Base-by-base conservation (phyloP, 2,113 vertebrate genomes). In the Eptesicus fuscus region DNA sequence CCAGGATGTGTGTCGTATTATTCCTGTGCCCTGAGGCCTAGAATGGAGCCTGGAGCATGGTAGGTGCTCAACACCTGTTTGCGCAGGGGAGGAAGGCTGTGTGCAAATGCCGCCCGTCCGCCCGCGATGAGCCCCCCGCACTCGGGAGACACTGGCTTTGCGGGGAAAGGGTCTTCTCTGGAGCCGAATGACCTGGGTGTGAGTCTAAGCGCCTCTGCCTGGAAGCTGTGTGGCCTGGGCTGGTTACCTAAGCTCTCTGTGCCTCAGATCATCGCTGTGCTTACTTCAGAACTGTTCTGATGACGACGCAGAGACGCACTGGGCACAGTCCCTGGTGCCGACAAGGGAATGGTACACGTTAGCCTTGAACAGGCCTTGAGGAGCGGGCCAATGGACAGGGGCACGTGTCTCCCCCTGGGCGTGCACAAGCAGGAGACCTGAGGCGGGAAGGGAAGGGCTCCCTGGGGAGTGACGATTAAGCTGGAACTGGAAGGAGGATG, bases 251-350 rank as follows among this genome's bases (percentile, higher is more conserved):
- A 28, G 67, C 18, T 73, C 47, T 69, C 59, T 3, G 49, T 44
- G 65, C 56, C 51, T 70, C 51, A 42, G 14, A 49, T 28, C 1
- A 1, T 0, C 6, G 70, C 4, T 40, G 40, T 20, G 5, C n/a
- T 35, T 2, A 11, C 10, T 42, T n/a, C 56, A 22, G 35, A 7
- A 6, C 10, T 67, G 65, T 11, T 30, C 67, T 40, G 59, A 63
- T 28, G 61, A 37, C 0, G 56, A 37, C 16, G 14, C 1, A 28
- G 56, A 70, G 61, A 42, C 25, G 37, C 0, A 0, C 40, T 18
- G 8, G 76, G 53, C 0, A 0, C 28, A 5, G 5, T 22, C 44
- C 69, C 59, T 0, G 0, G 69, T 16, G 17, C 65, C 65, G 49
- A 56, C 13, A 14, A 69, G 35, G 1, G 1, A 2, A 4, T 1